phyloP scores from a whole-genome alignment of 1,140 invertebrate genomes.

The Plectrocnemia conspersa region DNA sequence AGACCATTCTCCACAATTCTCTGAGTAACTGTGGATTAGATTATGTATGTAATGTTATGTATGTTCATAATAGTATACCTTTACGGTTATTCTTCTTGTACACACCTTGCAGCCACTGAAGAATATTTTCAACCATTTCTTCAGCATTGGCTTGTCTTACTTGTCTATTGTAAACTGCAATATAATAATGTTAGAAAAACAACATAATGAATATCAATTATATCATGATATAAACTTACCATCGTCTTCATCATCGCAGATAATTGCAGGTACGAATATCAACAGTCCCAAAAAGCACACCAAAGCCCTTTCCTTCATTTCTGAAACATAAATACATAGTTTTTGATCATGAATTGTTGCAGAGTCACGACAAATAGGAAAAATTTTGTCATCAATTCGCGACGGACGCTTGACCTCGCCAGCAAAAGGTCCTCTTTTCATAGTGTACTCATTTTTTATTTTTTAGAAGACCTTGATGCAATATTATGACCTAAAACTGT shows the following conservation, averaged over 20 bases:
- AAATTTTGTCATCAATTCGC: too few species aligned
- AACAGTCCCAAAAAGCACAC: not conserved
- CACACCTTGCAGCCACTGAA: slow-evolving; percentile 66
- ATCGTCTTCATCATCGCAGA: not conserved
- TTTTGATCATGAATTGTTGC: too few species aligned
- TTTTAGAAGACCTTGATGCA: too few species aligned
- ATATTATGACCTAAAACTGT: too few species aligned
- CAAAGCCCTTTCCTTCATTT: slow-evolving; percentile 4
- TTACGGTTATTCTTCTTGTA: slow-evolving; percentile 62
- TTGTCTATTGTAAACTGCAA: slow-evolving; percentile 32
- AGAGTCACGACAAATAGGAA: too few species aligned
- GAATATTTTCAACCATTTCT: slow-evolving; percentile 65
- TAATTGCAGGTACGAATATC: not conserved
- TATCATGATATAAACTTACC: slow-evolving; percentile 2
- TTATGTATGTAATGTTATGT: too few species aligned
- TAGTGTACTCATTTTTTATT: too few species aligned
- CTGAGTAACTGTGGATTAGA: too few species aligned
- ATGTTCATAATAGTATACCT: too few species aligned
- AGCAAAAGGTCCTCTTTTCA: too few species aligned
- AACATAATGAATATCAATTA: not conserved
- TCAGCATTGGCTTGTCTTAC: slow-evolving; percentile 52
- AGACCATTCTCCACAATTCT: too few species aligned
- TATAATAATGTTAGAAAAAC: slow-evolving; percentile 37
- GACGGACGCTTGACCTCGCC: too few species aligned
- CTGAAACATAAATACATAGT: slow-evolving; percentile 6